Evolutionary conservation across 1,140 invertebrate genomes (phyloP).

Genomic region (Asbolus verrucosus): DNA sequence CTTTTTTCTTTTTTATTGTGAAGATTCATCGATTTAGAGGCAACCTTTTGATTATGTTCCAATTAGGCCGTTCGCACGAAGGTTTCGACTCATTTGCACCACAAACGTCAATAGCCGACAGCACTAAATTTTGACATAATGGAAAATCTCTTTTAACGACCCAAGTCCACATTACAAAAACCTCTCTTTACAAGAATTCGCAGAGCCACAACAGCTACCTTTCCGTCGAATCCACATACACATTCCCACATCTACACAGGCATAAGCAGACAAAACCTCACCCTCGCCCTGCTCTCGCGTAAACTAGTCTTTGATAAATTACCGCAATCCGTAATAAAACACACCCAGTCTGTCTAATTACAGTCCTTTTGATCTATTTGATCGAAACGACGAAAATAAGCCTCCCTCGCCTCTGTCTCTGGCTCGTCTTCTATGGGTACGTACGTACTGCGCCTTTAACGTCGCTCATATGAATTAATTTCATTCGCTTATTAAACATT

Average conservation of each 20-base stretch:
- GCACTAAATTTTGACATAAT: neutral
- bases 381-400: constrained; percentile 26
- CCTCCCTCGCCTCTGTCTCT: too few species aligned
- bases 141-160: neutral
- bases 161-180: too few species aligned
- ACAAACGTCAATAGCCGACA: neutral
- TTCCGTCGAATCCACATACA: too few species aligned
- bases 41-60: neutral
- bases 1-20: constrained; percentile 5
- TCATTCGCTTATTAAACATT: neutral
- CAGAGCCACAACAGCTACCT: too few species aligned
- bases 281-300: constrained; percentile 17
- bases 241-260: too few species aligned
- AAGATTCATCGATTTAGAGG: constrained; percentile 10
- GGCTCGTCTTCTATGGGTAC: too few species aligned
- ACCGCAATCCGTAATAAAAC: constrained; percentile 48
- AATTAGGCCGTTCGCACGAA: neutral
- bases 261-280: too few species aligned
- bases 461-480: constrained; percentile 1
- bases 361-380: constrained; percentile 43
- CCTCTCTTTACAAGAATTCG: too few species aligned
- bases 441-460: too few species aligned
- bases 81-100: neutral
- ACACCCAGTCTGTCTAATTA: constrained; percentile 46
- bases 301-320: constrained; percentile 46